Conservation (phyloP, 2,888 invertebrate species). For the Cancer borealis region DNA sequence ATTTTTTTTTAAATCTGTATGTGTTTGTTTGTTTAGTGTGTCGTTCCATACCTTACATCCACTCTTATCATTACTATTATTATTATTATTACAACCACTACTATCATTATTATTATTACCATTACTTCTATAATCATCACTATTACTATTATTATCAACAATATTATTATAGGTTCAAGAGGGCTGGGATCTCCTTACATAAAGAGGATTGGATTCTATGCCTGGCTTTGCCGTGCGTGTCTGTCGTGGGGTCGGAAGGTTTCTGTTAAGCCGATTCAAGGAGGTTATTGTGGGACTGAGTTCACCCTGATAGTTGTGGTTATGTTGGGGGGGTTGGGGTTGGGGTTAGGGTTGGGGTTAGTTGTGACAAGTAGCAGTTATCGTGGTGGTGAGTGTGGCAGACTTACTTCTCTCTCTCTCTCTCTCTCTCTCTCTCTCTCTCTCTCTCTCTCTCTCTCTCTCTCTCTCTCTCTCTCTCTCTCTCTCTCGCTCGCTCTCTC, state of each 20-base stretch:
- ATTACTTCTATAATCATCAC: background rate
- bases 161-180: background rate
- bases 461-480: background rate
- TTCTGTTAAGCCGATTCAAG: background rate
- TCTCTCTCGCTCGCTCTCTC: background rate
- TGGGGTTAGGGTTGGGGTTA: background rate
- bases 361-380: background rate
- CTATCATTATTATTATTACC: background rate
- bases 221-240: constrained; percentile 12
- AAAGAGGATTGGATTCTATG: background rate
- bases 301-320: constrained; percentile 12
- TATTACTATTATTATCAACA: background rate
- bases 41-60: background rate
- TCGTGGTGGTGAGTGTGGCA: too few relatives aligned
- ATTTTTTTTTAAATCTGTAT: background rate
- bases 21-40: background rate
- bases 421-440: background rate
- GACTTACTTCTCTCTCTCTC: background rate
- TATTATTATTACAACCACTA: too few relatives aligned
- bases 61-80: background rate
- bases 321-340: background rate
- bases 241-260: background rate
- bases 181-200: background rate
- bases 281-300: constrained; percentile 1
- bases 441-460: background rate